Evolutionary conservation across 2,888 invertebrate species (phyloP), one percentile per base, ranked within the genome.

Genomic region (Tethea ocularis): DNA sequence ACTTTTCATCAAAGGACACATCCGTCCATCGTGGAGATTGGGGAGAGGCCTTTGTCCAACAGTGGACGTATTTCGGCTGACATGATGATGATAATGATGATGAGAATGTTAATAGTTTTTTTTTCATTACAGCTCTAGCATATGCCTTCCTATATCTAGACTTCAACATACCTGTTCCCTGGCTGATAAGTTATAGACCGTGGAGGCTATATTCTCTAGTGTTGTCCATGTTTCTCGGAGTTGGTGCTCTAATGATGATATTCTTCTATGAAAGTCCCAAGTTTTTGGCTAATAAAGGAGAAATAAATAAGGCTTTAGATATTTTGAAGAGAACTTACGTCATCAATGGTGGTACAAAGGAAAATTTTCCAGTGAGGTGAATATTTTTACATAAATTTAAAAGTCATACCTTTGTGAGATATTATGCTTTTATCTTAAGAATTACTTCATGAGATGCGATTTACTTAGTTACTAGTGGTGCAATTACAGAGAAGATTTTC

Each of bases 191-290:
- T 0, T 94, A 94, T 64, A 92, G 94, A 61, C 95, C 96, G 1
- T 97, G 97, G 96, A 89, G 96, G 46, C 68, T 96, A 15, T 94
- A 96, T 60, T 80, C 96, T 1, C 84, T 95, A 0, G 64, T 66
- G 7, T 58, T 75, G 65, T 64, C 75, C 0, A n/a, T 72, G 1
- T 70, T 72, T 6, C 59, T 75, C 6, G 77, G 69, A 6, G 8
- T 94, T 0, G 93, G 95, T 55, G 93, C 94, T 0, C 15, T 94
- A 0, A 86, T 94, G 59, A 80, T 94, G 20, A 76, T 87, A 0
- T 82, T 83, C 22, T 85, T 95, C 55, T 95, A 96, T 0, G 96
- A 97, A 80, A 96, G 95, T 66, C 96, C 97, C 0, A 96, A 96
- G 77, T 96, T 95, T 77, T 85, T 95, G 58, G 86, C 95, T 7